These are phyloP conservation scores for Pedicia rivosa DNA, from an alignment of 2,888 invertebrate species.

Conservation along the genomic window DNA sequence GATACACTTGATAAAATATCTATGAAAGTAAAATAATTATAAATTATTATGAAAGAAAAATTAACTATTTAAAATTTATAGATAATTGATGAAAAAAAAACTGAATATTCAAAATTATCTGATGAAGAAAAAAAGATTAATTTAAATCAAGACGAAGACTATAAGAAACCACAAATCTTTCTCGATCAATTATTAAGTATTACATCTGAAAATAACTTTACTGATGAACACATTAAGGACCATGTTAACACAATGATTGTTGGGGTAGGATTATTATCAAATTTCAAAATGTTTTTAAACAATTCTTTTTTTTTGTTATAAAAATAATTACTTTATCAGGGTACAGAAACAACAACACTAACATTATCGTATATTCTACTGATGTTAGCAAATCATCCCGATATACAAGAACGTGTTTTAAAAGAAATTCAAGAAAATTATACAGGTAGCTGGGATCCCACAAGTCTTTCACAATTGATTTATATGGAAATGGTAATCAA, in stretches of 20 bases:
- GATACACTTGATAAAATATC: too few relatives aligned
- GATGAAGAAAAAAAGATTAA: too few relatives aligned
- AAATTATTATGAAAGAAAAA: too few relatives aligned
- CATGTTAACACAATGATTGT: slow-evolving; percentile 2
- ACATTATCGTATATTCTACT: slow-evolving; percentile 19
- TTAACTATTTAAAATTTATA: too few relatives aligned
- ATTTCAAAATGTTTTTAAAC: too few relatives aligned
- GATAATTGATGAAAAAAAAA: too few relatives aligned
- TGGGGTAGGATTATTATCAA: too few relatives aligned
- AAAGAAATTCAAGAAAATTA: slow-evolving; percentile 5
- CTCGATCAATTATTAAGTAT: slow-evolving; percentile 1
- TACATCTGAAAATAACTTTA: background rate
- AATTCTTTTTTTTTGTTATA: too few relatives aligned
- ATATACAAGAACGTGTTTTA: slow-evolving; percentile 16
- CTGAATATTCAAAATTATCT: too few relatives aligned
- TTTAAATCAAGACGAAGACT: too few relatives aligned
- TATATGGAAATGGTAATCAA: slow-evolving; percentile 25
- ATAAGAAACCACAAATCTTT: slow-evolving; percentile 2
- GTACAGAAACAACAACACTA: slow-evolving; percentile 24
- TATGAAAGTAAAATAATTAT: too few relatives aligned
- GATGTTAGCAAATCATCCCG: slow-evolving; percentile 22
- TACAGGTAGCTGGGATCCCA: slow-evolving; percentile 18
- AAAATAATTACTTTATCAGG: too few relatives aligned
- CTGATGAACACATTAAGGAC: background rate
- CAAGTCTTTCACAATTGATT: slow-evolving; percentile 20